Conservation (phyloP, 2,797 vertebrate genomes). For the Gymnothorax reevesii region DNA sequence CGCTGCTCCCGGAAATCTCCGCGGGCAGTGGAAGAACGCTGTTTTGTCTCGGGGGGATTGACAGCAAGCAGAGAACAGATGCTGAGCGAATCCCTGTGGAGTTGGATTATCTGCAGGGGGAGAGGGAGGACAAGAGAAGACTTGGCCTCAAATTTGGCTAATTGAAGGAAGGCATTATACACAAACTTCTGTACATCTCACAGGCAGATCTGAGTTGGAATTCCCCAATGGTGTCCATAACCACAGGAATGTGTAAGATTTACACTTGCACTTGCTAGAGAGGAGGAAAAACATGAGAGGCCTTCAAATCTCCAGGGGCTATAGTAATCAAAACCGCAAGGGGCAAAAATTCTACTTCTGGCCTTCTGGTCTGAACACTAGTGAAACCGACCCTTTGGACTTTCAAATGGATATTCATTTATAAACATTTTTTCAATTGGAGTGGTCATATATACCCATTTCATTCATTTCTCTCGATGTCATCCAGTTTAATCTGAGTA, state of each 20-base stretch:
- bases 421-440: background rate
- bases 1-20: constrained; percentile 25
- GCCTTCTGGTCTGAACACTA: background rate
- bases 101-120: constrained; percentile 34
- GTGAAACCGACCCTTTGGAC: background rate
- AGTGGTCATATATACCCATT: background rate
- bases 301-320: constrained; percentile 7
- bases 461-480: background rate
- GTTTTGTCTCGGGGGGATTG: constrained; percentile 17
- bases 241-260: constrained; percentile 1
- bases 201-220: constrained; percentile 12
- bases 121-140: constrained; percentile 15
- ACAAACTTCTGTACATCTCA: constrained; percentile 19
- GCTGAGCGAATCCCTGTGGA: constrained; percentile 30
- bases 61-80: constrained; percentile 11
- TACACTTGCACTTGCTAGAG: constrained; percentile 26
- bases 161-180: constrained; percentile 10
- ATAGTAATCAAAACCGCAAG: constrained; percentile 1
- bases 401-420: constrained; percentile 15
- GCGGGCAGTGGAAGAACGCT: background rate
- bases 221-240: background rate
- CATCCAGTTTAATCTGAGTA: background rate
- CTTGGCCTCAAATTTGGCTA: constrained; percentile 4
- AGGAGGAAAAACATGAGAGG: constrained; percentile 16
- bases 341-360: constrained; percentile 8